These are phyloP conservation scores for Doryteuthis pealeii DNA, from an alignment of 1,140 invertebrate genomes.

Conservation along the genomic window DNA sequence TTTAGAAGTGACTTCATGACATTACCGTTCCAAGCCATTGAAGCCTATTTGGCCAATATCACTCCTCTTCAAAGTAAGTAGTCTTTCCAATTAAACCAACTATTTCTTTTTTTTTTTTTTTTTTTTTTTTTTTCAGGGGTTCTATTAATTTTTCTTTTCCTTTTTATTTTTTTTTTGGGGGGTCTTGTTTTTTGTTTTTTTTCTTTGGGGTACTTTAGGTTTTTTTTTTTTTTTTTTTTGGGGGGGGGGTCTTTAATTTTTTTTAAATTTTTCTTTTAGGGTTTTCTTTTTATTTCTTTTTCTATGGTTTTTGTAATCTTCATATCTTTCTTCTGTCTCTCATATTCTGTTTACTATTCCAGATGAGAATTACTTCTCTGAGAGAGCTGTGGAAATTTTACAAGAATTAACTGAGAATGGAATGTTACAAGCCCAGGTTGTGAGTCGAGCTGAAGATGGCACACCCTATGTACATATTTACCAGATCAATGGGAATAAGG, in stretches of 20 bases:
- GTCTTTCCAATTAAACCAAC: not conserved
- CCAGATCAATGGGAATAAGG: slow-evolving; percentile 71
- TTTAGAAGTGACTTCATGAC: slow-evolving; percentile 82
- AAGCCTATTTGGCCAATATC: slow-evolving; percentile 88
- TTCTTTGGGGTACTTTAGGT: too few relatives aligned
- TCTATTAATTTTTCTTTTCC: too few relatives aligned
- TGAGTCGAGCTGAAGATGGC: slow-evolving; percentile 75
- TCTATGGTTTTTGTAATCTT: too few relatives aligned
- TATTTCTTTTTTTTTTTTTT: too few relatives aligned
- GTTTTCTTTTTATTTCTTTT: too few relatives aligned
- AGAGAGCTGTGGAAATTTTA: slow-evolving; percentile 75
- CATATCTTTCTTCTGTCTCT: too few relatives aligned
- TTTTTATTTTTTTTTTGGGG: too few relatives aligned
- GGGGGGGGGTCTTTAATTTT: too few relatives aligned
- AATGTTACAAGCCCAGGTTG: slow-evolving; percentile 83
- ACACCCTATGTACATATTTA: slow-evolving; percentile 79
- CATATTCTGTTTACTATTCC: slow-evolving; percentile 15
- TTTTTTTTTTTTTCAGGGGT: too few relatives aligned
- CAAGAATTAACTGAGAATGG: slow-evolving; percentile 75
- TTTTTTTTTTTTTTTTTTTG: too few relatives aligned
- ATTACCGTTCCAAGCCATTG: slow-evolving; percentile 93
- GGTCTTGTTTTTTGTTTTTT: too few relatives aligned
- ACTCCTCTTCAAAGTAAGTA: slow-evolving; percentile 75
- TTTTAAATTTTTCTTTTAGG: too few relatives aligned
- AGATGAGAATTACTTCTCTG: slow-evolving; percentile 57